These are phyloP conservation scores for Alethe castanea DNA, from an alignment of 2,113 vertebrate genomes.

Conservation along the genomic window DNA sequence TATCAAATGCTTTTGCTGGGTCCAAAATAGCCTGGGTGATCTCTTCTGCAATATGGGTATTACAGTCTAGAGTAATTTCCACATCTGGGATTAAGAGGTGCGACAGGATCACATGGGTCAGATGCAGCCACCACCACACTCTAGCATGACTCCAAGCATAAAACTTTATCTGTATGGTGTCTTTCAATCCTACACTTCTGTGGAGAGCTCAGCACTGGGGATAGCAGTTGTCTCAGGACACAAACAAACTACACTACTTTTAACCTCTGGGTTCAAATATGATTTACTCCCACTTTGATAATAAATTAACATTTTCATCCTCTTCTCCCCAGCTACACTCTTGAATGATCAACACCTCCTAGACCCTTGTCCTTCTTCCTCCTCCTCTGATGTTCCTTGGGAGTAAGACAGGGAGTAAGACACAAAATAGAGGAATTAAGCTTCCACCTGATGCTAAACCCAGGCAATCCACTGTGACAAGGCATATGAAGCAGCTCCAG, in stretches of 20 bases:
- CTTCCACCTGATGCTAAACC: background rate
- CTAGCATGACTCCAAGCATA: background rate
- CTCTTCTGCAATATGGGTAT: background rate
- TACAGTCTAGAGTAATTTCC: background rate
- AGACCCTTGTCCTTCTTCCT: background rate
- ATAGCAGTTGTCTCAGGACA: background rate
- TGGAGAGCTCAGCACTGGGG: background rate
- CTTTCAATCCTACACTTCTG: rapidly evolving
- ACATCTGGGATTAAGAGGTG: background rate
- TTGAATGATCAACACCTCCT: background rate
- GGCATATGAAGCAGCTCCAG: background rate
- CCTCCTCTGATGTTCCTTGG: background rate
- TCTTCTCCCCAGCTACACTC: background rate
- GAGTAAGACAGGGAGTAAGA: background rate
- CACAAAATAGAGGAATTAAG: background rate
- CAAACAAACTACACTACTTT: background rate
- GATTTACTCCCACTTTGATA: background rate
- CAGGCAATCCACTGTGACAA: background rate
- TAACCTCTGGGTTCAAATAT: background rate
- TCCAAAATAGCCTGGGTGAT: background rate
- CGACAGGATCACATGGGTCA: background rate
- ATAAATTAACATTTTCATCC: background rate
- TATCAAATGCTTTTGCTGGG: background rate
- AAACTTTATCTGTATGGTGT: background rate
- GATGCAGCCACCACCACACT: background rate